Percentiles rank a stretch among this genome's conserved stretches.
Conservation (phyloP, 2,888 invertebrate species). For the Diachrysia chrysitis region DNA sequence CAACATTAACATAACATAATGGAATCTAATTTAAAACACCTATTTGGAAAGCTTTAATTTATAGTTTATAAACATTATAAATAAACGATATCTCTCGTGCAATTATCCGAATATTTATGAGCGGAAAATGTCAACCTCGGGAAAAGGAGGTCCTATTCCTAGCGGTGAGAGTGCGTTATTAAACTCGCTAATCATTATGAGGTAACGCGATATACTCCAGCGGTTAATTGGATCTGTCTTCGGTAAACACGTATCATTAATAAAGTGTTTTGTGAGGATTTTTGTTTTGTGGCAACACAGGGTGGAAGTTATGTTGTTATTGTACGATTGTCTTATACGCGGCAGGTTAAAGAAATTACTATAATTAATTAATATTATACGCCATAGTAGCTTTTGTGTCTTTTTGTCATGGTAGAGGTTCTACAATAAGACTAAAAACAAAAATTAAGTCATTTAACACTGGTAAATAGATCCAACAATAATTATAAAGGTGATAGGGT, state of each 20-base stretch:
- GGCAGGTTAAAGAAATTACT: background rate
- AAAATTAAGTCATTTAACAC: no score
- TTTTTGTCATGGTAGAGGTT: no score
- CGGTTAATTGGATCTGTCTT: constrained; percentile 54
- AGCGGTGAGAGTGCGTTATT: constrained; percentile 65
- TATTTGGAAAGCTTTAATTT: constrained; percentile 56
- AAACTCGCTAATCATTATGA: constrained; percentile 70
- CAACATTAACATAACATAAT: constrained; percentile 42
- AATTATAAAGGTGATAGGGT: constrained; percentile 49
- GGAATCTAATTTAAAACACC: constrained; percentile 47
- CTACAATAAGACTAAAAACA: no score
- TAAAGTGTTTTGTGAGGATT: constrained; percentile 16
- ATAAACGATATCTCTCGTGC: constrained; percentile 76
- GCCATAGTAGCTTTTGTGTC: no score
- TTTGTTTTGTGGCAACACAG: constrained; percentile 10
- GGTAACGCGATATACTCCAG: constrained; percentile 62
- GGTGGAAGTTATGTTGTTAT: no score
- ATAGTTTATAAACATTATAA: constrained; percentile 71
- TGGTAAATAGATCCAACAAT: no score
- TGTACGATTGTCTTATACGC: background rate
- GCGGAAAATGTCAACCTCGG: constrained; percentile 77
- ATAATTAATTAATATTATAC: background rate
- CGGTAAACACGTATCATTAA: constrained; percentile 44
- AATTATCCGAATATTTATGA: constrained; percentile 80
- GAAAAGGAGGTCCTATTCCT: constrained; percentile 60